Evolutionary conservation across 2,888 invertebrate species (phyloP), one percentile per base, ranked within the genome.

Genomic region (Acanthococcus lagerstroemiae): DNA sequence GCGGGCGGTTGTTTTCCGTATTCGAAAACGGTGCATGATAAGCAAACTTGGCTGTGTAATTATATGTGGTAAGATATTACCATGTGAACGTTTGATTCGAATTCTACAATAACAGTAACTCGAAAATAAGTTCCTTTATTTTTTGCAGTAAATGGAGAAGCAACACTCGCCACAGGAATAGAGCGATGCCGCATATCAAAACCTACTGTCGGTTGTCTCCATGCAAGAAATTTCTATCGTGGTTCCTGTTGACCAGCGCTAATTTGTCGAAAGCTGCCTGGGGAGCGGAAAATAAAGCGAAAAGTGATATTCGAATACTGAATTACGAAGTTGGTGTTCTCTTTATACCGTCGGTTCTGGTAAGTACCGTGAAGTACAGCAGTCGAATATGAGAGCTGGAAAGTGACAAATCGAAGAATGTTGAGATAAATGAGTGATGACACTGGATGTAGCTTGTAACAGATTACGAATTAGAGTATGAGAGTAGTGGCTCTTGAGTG

Each of bases 201-300:
- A 84, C 87, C 0, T 97, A 95, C 75, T 83, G 85, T 0, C 81
- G 95, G 9, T 77, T 85, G 2, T 87, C 88, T 0, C 84, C 86
- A 0, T 84, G 86, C 73, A 75, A 78, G 67, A 78, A 77, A n/a
- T 77, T 79, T 70, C 80, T 88, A 3, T 85, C 90, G 0, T 97
- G 87, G 86, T 92, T 89, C 75, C 77, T 91, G 0, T 78, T 96
- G 0, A 95, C 95, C 0, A 95, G 95, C 63, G 93, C 91, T 0
- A 99, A 99, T 78, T 78, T 96, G 27, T 97, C 96, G 12, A 96
- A 95, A 79, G 93, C 96, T 1, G 97, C 97, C 0, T 97, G 97
- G 97, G 97, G 97, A 46, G 78, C 78, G 9, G 76, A 81, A 7
- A 84, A 83, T 69, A 83, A 81, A 68, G 82, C 80, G 0, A 82